Evolutionary conservation across 1,140 invertebrate genomes (phyloP), one percentile per base, ranked within the genome.

Genomic region (Augochlora pura): DNA sequence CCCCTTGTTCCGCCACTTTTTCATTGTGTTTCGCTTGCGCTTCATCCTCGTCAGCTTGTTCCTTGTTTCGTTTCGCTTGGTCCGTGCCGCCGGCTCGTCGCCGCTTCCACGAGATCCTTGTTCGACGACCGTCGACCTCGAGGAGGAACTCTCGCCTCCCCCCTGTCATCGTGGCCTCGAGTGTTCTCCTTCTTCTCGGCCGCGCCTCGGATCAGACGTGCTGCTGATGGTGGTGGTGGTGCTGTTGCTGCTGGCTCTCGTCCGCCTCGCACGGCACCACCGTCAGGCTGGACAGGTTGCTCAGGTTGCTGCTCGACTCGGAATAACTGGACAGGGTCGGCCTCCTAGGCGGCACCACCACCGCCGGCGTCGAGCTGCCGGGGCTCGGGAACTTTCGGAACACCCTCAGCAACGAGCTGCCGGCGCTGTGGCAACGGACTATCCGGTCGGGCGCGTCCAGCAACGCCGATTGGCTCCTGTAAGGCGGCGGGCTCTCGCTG

Each of bases 401-500:
- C 62, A 90, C 88, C 84, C 79, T 90, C 68, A 92, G 62, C 10
- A 92, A 78, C 25, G 90, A 92, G 66, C 91, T 92, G 9, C 91
- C 89, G 4, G 91, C 90, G 80, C 91, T 92, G 77, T 92, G 91
- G 73, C 90, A 91, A n/a, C 90, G 89, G 27, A 90, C 88, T 88
- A 92, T 88, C 67, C 90, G 87, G 42, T 92, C 91, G 0, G 89
- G 88, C 46, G 89, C 80, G n/a, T 92, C 91, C 38, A 91, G 42
- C 71, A 91, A 63, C 80, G 93, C 93, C 77, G 94, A 95, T 89
- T 93, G 94, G 65, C 94, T 95, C 80, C 95, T 92, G 86, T 95
- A 96, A 14, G 95, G 94, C 42, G 95, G 95, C 67, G 95, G 95
- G 81, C 94, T 95, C 84, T 95, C 95, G 77, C 95, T 94, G 83